A percentile compares a stretch with the other conserved stretches of the same genome.
phyloP scores from a whole-genome alignment of 2,888 invertebrate species.

The Erebia palarica region DNA sequence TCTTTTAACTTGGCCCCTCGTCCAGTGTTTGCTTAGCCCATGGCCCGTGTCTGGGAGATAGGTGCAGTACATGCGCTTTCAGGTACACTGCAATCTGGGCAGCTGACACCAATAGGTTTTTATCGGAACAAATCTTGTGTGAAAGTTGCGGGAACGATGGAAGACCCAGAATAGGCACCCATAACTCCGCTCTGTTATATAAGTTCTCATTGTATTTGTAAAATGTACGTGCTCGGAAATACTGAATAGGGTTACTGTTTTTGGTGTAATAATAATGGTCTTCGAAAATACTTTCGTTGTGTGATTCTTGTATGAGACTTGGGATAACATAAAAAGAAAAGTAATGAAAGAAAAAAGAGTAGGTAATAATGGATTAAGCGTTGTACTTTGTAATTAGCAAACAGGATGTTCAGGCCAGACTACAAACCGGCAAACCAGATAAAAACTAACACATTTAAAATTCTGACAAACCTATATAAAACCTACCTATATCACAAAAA shows the following conservation, averaged over 20 bases:
- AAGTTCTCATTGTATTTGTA: constrained; percentile 31
- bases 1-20: constrained; percentile 46
- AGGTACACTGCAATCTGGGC: constrained; percentile 71
- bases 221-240: constrained; percentile 17
- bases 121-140: constrained; percentile 76
- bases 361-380: too few species aligned
- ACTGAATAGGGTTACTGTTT: constrained; percentile 1
- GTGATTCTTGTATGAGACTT: background rate
- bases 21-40: constrained; percentile 74
- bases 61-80: constrained; percentile 80
- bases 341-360: too few species aligned
- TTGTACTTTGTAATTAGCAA: too few species aligned
- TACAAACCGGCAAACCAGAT: too few species aligned
- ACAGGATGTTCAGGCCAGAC: too few species aligned
- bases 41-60: constrained; percentile 75
- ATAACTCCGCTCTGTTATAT: constrained; percentile 31
- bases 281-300: background rate
- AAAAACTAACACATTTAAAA: too few species aligned
- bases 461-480: too few species aligned
- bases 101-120: constrained; percentile 80
- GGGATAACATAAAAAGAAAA: background rate
- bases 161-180: constrained; percentile 37
- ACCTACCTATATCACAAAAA: too few species aligned
- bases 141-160: constrained; percentile 65
- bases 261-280: background rate